A percentile compares a stretch with the other conserved stretches of the same genome.
These are phyloP conservation scores for Centroberyx gerrardi DNA, from an alignment of 2,797 vertebrate species.

Conservation along the genomic window DNA sequence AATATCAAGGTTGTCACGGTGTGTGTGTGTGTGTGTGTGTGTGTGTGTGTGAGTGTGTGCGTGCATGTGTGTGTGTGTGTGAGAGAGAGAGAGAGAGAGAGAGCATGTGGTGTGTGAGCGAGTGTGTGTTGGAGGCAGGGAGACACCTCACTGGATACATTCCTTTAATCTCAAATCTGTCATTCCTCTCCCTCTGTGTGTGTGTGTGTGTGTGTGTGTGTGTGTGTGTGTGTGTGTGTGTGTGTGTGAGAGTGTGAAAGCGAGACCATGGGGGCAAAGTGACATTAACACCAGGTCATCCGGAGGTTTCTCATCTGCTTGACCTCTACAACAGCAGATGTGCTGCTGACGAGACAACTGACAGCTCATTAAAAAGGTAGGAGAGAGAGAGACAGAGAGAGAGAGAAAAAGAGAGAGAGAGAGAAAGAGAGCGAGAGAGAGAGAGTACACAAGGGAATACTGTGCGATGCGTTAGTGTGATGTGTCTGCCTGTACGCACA, in stretches of 20 bases:
- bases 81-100: no score
- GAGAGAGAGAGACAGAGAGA: not conserved
- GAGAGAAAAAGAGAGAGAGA: not conserved
- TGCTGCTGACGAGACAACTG: slow-evolving; percentile 51
- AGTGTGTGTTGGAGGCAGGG: not conserved
- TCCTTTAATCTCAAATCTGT: slow-evolving; percentile 10
- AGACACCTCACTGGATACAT: not conserved
- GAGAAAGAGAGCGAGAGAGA: not conserved
- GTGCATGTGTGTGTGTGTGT: slow-evolving; percentile 11
- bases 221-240: slow-evolving; percentile 9
- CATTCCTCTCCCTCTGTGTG: no score
- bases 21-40: slow-evolving; percentile 15
- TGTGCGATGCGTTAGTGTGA: not conserved
- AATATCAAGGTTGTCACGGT: slow-evolving; percentile 26
- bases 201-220: not conserved
- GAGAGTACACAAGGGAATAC: not conserved
- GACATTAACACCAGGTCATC: slow-evolving; percentile 65
- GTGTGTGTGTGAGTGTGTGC: slow-evolving; percentile 2
- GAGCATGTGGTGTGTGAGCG: not conserved
- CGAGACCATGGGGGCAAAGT: slow-evolving; percentile 26
- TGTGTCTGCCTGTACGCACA: not conserved
- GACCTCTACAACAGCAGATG: slow-evolving; percentile 52
- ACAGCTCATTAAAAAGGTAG: slow-evolving; percentile 70
- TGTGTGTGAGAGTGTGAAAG: slow-evolving; percentile 5
- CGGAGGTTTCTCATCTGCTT: slow-evolving; percentile 55